These are phyloP conservation scores for Paramormyrops kingsleyae DNA, from an alignment of 2,113 vertebrate species.

Conservation along the genomic window DNA sequence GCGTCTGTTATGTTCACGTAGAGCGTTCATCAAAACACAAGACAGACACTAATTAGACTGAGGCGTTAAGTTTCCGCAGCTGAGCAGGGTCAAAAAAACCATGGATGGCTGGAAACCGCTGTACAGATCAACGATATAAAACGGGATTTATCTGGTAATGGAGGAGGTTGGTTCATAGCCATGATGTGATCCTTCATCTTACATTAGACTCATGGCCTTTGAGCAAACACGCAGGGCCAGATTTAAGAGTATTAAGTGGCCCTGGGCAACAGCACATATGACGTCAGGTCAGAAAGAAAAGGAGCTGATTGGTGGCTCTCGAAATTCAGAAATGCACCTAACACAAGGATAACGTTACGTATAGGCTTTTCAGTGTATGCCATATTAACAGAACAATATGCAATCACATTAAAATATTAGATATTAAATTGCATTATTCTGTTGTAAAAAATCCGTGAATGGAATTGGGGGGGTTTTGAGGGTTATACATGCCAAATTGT, in stretches of 20 bases:
- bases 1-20: neutral
- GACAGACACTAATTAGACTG: neutral
- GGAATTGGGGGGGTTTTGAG: neutral
- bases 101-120: neutral
- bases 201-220: neutral
- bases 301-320: neutral
- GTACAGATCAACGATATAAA: neutral
- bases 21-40: neutral
- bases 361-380: neutral
- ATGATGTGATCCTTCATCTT: neutral
- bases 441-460: neutral
- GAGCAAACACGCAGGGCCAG: neutral
- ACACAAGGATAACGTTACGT: neutral
- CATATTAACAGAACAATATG: neutral
- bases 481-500: neutral
- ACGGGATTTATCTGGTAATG: neutral
- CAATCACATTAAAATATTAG: neutral
- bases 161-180: neutral
- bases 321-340: neutral
- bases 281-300: neutral
- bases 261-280: neutral
- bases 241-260: neutral
- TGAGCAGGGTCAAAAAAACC: neutral
- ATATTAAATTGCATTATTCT: neutral
- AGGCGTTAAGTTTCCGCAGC: neutral